Percentiles rank a stretch among this genome's conserved stretches.
These are phyloP conservation scores for Sinocyclocheilus anophthalmus DNA, from an alignment of 2,113 vertebrate species.

Conservation along the genomic window DNA sequence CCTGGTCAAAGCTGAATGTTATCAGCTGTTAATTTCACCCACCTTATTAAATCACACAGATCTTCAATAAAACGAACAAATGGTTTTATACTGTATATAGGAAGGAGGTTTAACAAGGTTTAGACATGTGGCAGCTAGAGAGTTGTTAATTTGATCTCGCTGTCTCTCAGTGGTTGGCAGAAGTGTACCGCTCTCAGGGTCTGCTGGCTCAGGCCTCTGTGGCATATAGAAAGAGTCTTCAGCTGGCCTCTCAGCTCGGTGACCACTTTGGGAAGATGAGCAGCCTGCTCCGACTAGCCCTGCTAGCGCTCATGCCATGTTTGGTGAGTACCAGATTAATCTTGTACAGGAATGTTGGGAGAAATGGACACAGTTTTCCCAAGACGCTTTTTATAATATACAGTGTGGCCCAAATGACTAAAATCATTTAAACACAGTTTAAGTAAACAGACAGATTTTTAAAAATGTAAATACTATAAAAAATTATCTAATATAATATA, in stretches of 20 bases:
- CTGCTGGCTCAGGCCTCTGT: constrained; percentile 90
- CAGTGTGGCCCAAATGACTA: no score
- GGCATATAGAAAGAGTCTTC: constrained; percentile 90
- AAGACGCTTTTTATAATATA: no score
- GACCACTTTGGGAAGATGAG: constrained; percentile 84
- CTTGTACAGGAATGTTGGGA: neutral
- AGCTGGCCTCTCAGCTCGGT: constrained; percentile 89
- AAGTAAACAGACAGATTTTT: no score
- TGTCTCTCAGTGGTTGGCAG: constrained; percentile 87
- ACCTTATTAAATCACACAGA: no score
- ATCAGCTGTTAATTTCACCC: no score
- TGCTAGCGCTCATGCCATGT: constrained; percentile 83
- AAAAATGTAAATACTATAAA: no score
- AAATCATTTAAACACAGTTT: no score
- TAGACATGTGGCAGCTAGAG: no score
- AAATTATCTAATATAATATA: no score
- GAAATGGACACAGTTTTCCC: neutral
- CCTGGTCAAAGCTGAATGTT: no score
- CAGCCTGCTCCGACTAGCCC: constrained; percentile 85
- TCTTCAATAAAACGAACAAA: no score
- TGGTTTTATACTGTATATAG: neutral
- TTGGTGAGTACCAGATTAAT: constrained; percentile 79
- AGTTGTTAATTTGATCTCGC: neutral
- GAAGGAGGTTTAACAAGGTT: neutral
- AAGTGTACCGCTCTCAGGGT: constrained; percentile 86